A percentile compares a stretch with the other conserved stretches of the same genome.
These are phyloP conservation scores for Phalanger gymnotis DNA, from an alignment of 2,797 vertebrate species.

Conservation along the genomic window DNA sequence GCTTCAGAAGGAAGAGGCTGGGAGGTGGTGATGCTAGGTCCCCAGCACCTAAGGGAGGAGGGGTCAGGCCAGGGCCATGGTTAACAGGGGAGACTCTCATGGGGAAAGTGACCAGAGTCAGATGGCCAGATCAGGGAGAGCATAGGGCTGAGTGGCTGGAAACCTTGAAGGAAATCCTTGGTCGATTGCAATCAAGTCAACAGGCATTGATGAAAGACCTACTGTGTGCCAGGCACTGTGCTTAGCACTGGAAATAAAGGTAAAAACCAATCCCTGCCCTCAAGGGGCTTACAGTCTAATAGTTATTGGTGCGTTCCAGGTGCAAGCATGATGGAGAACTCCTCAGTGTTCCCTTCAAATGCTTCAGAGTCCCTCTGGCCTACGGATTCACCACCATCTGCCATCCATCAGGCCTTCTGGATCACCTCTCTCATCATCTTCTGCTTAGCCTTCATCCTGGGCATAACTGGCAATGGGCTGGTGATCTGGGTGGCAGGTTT, in stretches of 20 bases:
- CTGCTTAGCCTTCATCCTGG: slow-evolving; percentile 81
- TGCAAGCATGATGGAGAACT: slow-evolving; percentile 54
- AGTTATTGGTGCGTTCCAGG: slow-evolving; percentile 6
- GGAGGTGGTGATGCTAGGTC: background rate
- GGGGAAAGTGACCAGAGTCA: background rate
- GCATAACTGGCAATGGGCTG: slow-evolving; percentile 87
- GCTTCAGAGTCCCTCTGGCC: rapidly evolving
- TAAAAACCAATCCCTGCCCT: background rate
- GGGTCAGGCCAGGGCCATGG: background rate
- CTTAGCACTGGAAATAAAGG: background rate
- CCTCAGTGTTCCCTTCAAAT: slow-evolving; percentile 10
- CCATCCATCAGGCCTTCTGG: background rate
- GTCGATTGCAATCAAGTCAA: background rate
- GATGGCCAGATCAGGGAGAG: background rate
- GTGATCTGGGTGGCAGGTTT: slow-evolving; percentile 89
- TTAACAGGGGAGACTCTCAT: background rate
- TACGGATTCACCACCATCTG: background rate
- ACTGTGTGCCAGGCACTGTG: background rate
- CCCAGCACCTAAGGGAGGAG: background rate
- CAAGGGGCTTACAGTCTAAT: background rate
- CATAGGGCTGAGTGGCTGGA: background rate
- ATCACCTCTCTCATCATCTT: slow-evolving; percentile 46
- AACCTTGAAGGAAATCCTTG: background rate
- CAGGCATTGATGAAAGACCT: background rate
- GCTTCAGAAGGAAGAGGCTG: background rate